These are phyloP conservation scores for Orchestia grillus DNA, from an alignment of 1,140 invertebrate genomes.

Conservation along the genomic window DNA sequence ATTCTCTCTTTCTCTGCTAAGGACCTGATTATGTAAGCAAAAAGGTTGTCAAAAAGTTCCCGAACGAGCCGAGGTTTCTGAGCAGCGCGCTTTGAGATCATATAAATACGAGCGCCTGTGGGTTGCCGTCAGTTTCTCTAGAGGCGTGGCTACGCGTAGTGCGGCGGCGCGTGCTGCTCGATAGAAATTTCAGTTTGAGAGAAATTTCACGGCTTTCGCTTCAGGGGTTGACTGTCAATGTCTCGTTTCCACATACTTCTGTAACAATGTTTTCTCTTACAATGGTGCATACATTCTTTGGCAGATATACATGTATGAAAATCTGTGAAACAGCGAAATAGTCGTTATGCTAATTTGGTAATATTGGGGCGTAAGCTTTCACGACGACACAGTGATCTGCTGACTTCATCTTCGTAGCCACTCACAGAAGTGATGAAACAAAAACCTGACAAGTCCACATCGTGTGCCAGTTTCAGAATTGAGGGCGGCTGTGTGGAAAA, in stretches of 20 bases:
- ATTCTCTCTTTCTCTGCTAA: constrained; percentile 44
- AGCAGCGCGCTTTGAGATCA: background rate
- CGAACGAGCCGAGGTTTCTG: background rate
- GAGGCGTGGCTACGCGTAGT: background rate
- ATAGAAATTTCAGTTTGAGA: background rate
- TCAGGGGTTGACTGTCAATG: background rate
- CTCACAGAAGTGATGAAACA: background rate
- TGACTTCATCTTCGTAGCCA: background rate
- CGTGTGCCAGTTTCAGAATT: background rate
- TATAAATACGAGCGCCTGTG: background rate
- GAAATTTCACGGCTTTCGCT: constrained; percentile 17
- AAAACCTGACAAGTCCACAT: background rate
- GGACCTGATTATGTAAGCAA: constrained; percentile 31
- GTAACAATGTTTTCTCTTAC: background rate
- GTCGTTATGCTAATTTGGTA: background rate
- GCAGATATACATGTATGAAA: background rate
- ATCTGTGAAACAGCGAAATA: background rate
- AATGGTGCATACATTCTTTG: background rate
- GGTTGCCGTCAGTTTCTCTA: background rate
- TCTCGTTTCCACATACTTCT: background rate
- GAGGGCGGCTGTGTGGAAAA: background rate
- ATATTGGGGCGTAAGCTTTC: background rate
- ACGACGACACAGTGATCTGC: background rate
- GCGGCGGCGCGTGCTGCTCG: background rate
- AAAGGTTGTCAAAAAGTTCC: background rate